These are phyloP conservation scores for Lepidurus couesii DNA, from an alignment of 1,140 invertebrate species.

Conservation along the genomic window DNA sequence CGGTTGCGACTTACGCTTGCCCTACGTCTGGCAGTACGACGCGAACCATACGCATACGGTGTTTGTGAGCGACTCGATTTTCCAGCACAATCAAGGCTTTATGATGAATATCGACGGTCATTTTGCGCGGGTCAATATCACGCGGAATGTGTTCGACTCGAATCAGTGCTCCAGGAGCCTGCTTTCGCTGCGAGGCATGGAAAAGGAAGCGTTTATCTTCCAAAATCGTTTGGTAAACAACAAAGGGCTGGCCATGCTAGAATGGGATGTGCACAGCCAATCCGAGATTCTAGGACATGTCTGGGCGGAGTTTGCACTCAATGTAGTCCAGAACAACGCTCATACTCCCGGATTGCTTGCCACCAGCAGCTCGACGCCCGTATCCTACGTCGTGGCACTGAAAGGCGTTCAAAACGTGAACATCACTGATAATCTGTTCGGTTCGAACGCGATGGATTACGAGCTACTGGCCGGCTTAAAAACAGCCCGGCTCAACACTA, in stretches of 20 bases:
- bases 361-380: conserved; percentile 32
- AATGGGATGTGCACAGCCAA: conserved; percentile 84
- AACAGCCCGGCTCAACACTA: conserved; percentile 79
- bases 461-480: conserved; percentile 86
- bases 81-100: conserved; percentile 79
- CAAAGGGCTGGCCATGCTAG: conserved; percentile 74
- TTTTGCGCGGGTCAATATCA: conserved; percentile 70
- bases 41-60: conserved; percentile 89
- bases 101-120: conserved; percentile 81
- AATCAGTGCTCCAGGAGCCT: conserved; percentile 79
- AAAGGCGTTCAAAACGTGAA: conserved; percentile 91
- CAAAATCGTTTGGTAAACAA: conserved; percentile 73
- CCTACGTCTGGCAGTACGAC: conserved; percentile 92
- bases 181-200: conserved; percentile 86
- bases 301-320: conserved; percentile 68
- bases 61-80: conserved; percentile 76
- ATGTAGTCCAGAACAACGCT: conserved; percentile 70
- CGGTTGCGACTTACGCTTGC: conserved; percentile 76
- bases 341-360: conserved; percentile 41
- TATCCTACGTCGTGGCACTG: conserved; percentile 78
- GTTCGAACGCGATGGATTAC: conserved; percentile 75
- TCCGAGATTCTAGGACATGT: conserved; percentile 84
- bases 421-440: conserved; percentile 83
- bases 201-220: conserved; percentile 79
- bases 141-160: conserved; percentile 73